Evolutionary conservation across 2,888 invertebrate genomes (phyloP).

Genomic region (Acanthosepion lycidas): DNA sequence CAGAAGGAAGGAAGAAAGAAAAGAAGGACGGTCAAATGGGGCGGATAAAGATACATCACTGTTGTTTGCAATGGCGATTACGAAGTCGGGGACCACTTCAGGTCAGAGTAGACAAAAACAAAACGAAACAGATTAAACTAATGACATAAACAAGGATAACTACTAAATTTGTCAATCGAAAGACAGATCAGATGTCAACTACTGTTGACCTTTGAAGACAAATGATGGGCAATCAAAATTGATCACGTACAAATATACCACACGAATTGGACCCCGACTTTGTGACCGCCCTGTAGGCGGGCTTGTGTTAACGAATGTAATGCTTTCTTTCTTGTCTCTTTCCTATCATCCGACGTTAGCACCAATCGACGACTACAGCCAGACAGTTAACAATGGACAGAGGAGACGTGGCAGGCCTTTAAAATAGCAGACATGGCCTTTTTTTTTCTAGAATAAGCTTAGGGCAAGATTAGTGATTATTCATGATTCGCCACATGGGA

Average conservation of each 20-base stretch:
- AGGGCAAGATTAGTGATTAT: constrained; percentile 4
- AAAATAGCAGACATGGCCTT: constrained; percentile 33
- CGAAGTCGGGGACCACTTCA: constrained; percentile 5
- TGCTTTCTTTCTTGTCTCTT: not conserved
- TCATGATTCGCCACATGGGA: constrained; percentile 33
- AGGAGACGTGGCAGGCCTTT: constrained; percentile 33
- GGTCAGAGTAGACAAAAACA: not conserved
- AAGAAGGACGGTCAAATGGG: constrained; percentile 24
- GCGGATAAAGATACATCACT: not conserved
- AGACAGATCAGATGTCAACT: not conserved
- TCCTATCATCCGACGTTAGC: not conserved
- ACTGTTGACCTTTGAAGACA: not conserved
- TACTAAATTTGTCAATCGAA: not conserved
- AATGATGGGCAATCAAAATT: not conserved
- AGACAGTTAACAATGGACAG: constrained; percentile 2
- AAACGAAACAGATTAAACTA: not conserved
- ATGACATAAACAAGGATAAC: not conserved
- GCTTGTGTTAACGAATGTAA: constrained; percentile 21
- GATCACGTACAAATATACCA: not conserved
- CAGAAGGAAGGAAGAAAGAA: constrained; percentile 23
- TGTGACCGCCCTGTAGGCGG: constrained; percentile 33
- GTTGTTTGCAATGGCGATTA: not conserved
- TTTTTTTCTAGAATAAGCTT: not conserved
- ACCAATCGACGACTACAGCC: constrained; percentile 15
- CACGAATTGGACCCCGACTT: not conserved